Base-by-base conservation (phyloP, 1,140 invertebrate genomes). In the Temnothorax nylanderi region DNA sequence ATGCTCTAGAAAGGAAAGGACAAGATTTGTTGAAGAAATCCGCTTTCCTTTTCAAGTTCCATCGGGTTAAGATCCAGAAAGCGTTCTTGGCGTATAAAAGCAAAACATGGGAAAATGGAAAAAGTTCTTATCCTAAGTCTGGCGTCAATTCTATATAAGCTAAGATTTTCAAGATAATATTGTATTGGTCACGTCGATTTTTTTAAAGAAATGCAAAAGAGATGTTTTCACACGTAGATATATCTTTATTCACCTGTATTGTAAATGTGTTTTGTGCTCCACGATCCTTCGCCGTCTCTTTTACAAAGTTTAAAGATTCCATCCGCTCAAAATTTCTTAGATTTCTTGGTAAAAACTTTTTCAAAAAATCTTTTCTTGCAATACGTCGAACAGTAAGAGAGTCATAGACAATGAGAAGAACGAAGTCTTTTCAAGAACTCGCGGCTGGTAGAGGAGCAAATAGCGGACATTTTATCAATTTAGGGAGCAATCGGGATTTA, bases 11-110 rank as follows among this genome's bases (percentile, higher is more conserved):
- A 47, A 75, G 41, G 26, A 72, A 56, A 74, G 10, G 21, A 58
- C 10, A 74, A 71, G 67, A 47, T 47, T 82, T 71, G 49, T 81
- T 41, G 54, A 64, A 84, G 41, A 75, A 84, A 84, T 75, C 54
- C 69, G 69, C 80, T 75, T 84, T 82, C 41, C 67, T 47, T 58
- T 72, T 72, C 26, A 18, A 58, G 41, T 74, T 74, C 69, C 18
- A 47, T 16, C 49, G 47, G 54, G 44, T 49, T 75, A 75, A 84
- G 37, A 82, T 47, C 16, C 1, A 10, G 16, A 6, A 21, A 47
- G 21, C 41, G 26, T 74, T 41, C 58, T 60, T 49, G 41, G 18
- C 18, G 18, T 75, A 75, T 84, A 44, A 84, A 62, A 75, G 62
- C 41, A 74, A 84, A 84, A 62, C 69, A 84, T 11, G 4, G 16